phyloP scores from a whole-genome alignment of 2,797 vertebrate species.

The Astyanax mexicanus region DNA sequence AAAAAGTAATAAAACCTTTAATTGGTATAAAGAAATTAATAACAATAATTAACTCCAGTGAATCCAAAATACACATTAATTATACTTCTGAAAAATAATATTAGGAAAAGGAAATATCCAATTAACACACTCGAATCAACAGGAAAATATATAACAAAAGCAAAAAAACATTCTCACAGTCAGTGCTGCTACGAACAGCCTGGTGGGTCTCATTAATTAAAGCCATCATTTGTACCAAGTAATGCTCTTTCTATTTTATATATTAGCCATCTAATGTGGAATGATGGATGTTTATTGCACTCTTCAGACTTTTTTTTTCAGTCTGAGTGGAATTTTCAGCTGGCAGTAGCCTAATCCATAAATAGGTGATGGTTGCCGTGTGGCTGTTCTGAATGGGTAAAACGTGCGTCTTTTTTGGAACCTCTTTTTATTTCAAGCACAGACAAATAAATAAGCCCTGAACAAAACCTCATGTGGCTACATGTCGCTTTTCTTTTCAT shows the following conservation, averaged over 20 bases:
- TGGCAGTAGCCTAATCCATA: constrained; percentile 79
- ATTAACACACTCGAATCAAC: constrained; percentile 1
- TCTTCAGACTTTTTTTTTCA: constrained; percentile 68
- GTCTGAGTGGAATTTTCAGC: constrained; percentile 71
- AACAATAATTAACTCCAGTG: not conserved
- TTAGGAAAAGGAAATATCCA: not conserved
- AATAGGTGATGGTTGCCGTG: constrained; percentile 81
- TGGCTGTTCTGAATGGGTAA: constrained; percentile 72
- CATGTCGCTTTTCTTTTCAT: constrained; percentile 66
- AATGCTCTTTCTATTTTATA: constrained; percentile 73
- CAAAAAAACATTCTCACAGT: constrained; percentile 17
- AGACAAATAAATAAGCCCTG: constrained; percentile 64
- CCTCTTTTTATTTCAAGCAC: constrained; percentile 61
- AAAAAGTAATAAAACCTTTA: not conserved
- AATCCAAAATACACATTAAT: not conserved
- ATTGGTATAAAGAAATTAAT: not conserved
- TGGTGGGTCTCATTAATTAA: constrained; percentile 63
- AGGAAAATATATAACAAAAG: constrained; percentile 5
- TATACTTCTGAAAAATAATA: not conserved
- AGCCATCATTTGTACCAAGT: constrained; percentile 71
- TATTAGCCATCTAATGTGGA: constrained; percentile 73
- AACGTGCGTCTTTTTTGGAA: constrained; percentile 79
- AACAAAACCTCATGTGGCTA: constrained; percentile 71
- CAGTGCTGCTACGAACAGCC: constrained; percentile 41
- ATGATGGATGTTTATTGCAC: constrained; percentile 76